Evolutionary conservation across 2,888 invertebrate genomes (phyloP).

Genomic region (Meiosimyza platycephala): DNA sequence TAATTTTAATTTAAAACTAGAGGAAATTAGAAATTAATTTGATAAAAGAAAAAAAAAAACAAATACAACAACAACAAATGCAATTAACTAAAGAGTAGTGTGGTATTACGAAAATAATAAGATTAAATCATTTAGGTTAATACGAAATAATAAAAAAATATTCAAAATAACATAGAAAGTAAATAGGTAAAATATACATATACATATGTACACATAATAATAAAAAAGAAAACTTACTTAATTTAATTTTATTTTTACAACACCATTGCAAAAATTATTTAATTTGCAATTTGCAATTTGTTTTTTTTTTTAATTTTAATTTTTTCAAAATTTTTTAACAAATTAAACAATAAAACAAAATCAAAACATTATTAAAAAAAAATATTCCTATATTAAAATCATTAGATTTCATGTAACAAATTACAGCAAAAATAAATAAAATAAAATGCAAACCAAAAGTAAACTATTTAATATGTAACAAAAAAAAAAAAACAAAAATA

Average conservation of each 20-base stretch:
- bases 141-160: slow-evolving; percentile 17
- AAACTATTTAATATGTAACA: slow-evolving; percentile 19
- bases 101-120: slow-evolving; percentile 40
- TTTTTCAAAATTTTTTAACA: slow-evolving; percentile 20
- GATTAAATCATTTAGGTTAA: slow-evolving; percentile 45
- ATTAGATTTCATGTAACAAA: slow-evolving; percentile 44
- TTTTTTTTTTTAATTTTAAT: too few species aligned
- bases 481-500: slow-evolving; percentile 28
- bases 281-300: too few species aligned
- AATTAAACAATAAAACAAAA: slow-evolving; percentile 49
- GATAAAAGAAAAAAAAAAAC: slow-evolving; percentile 37
- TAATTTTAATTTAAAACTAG: slow-evolving; percentile 43
- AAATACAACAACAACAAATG: slow-evolving; percentile 37
- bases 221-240: too few species aligned
- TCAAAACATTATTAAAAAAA: slow-evolving; percentile 5
- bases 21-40: slow-evolving; percentile 38
- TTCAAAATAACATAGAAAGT: slow-evolving; percentile 40
- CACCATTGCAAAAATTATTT: too few species aligned
- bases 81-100: slow-evolving; percentile 36
- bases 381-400: slow-evolving; percentile 34
- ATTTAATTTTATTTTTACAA: too few species aligned
- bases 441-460: slow-evolving; percentile 32
- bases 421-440: slow-evolving; percentile 41
- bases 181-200: slow-evolving; percentile 37
- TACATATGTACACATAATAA: slow-evolving; percentile 12